Evolutionary conservation across 35 echinoderm and acorn worm genomes (phyloP).

Genomic region (Eucidaris tribuloides): DNA sequence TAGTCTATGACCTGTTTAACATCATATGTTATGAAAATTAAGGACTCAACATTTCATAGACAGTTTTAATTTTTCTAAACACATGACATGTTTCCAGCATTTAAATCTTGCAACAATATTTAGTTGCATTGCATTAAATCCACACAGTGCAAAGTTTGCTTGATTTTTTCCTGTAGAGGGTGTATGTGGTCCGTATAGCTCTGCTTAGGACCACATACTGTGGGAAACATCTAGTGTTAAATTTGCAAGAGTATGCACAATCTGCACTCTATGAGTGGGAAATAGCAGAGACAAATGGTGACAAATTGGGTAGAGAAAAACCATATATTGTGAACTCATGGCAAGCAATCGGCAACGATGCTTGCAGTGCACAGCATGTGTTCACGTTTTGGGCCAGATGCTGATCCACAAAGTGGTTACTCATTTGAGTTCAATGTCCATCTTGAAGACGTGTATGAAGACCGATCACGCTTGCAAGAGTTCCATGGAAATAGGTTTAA

Average conservation of each 20-base stretch:
- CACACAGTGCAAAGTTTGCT: no score
- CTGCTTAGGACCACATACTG: no score
- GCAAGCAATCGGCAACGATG: conserved; percentile 54
- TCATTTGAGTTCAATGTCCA: conserved; percentile 36
- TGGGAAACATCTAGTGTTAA: conserved; percentile 30
- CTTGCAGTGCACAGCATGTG: conserved; percentile 40
- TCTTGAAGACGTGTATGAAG: conserved; percentile 22
- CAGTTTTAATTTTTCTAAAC: no score
- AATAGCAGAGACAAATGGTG: conserved; percentile 21
- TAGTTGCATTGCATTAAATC: no score
- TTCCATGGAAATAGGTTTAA: conserved; percentile 62
- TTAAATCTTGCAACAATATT: no score
- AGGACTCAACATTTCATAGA: no score
- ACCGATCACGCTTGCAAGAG: conserved; percentile 40
- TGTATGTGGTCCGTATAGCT: no score
- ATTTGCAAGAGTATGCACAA: conserved; percentile 42
- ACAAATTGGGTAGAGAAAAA: conserved; percentile 51
- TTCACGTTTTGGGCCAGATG: conserved; percentile 49
- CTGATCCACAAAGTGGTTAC: conserved; percentile 42
- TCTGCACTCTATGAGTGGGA: conserved; percentile 63
- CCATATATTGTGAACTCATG: conserved; percentile 36
- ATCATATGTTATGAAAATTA: no score
- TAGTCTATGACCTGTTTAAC: no score
- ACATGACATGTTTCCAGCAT: no score
- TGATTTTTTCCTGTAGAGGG: no score